Evolutionary conservation across 2,113 vertebrate genomes (phyloP).

Genomic region (Gymnocephalus cernua): DNA sequence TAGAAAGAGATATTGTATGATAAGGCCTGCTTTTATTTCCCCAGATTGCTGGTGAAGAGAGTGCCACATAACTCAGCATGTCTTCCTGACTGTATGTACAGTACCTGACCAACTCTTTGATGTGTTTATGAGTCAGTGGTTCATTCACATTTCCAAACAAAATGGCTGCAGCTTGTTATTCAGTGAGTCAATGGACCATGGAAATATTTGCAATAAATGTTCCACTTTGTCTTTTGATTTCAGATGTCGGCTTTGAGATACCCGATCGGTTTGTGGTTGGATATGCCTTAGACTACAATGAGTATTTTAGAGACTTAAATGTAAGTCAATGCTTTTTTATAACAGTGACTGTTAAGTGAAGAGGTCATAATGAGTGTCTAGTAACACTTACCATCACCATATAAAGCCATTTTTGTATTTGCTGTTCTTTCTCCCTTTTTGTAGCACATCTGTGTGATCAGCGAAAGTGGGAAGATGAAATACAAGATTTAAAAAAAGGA

Average conservation of each 20-base stretch:
- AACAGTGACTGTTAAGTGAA: not conserved
- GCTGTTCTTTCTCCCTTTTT: not conserved
- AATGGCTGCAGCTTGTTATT: conserved; percentile 12
- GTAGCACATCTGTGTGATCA: conserved; percentile 95
- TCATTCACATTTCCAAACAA: conserved; percentile 17
- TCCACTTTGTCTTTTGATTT: conserved; percentile 53
- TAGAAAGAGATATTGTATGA: not conserved
- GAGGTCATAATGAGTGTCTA: not conserved
- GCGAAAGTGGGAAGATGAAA: conserved; percentile 91
- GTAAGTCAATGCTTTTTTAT: conserved; percentile 83
- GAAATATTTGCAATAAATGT: conserved; percentile 16
- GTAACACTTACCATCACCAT: not conserved
- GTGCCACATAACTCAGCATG: conserved; percentile 84
- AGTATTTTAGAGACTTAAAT: conserved; percentile 94
- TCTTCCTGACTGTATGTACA: conserved; percentile 91
- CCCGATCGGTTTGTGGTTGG: conserved; percentile 94
- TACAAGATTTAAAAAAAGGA: conserved; percentile 85
- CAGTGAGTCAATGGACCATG: conserved; percentile 31
- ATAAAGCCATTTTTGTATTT: conserved; percentile 7
- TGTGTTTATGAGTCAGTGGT: conserved; percentile 46
- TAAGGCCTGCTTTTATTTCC: conserved; percentile 46
- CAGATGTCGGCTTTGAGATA: conserved; percentile 96
- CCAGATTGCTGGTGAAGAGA: conserved; percentile 94
- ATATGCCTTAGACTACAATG: conserved; percentile 96
- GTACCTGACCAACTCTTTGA: conserved; percentile 33